These are phyloP conservation scores for Cabera pusaria DNA, from an alignment of 2,888 invertebrate species.

Conservation along the genomic window DNA sequence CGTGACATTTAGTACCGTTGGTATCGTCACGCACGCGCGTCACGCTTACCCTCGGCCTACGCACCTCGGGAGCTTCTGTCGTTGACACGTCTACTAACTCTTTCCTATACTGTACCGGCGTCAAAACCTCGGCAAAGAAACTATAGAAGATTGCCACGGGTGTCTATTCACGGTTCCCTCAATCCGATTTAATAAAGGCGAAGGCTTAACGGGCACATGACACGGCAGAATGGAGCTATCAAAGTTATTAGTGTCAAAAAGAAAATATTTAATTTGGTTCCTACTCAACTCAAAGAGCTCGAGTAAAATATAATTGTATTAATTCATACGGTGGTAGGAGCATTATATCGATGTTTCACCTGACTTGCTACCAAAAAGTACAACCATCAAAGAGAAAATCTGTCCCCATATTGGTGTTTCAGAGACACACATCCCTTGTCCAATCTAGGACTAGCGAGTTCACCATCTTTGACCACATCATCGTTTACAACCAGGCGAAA, in stretches of 20 bases:
- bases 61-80: conserved; percentile 30
- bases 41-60: conserved; percentile 33
- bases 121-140: conserved; percentile 33
- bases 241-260: not conserved
- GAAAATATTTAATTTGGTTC: too few relatives aligned
- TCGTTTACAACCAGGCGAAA: too few relatives aligned
- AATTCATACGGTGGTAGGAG: too few relatives aligned
- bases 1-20: conserved; percentile 15
- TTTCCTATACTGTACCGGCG: conserved; percentile 23
- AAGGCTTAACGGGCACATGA: conserved; percentile 5
- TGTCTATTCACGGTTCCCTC: conserved; percentile 13
- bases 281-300: too few relatives aligned
- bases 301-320: too few relatives aligned
- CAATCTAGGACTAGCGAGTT: too few relatives aligned
- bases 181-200: conserved; percentile 10
- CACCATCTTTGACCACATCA: too few relatives aligned
- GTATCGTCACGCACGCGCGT: conserved; percentile 37
- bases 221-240: conserved; percentile 1
- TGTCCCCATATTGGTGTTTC: too few relatives aligned
- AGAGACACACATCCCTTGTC: too few relatives aligned
- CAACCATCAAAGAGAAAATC: too few relatives aligned
- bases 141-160: conserved; percentile 11
- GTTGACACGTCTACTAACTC: conserved; percentile 33
- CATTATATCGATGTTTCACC: too few relatives aligned
- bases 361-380: too few relatives aligned